Conservation (phyloP, 1,140 invertebrate genomes). For the Drosophila tsacasi region DNA sequence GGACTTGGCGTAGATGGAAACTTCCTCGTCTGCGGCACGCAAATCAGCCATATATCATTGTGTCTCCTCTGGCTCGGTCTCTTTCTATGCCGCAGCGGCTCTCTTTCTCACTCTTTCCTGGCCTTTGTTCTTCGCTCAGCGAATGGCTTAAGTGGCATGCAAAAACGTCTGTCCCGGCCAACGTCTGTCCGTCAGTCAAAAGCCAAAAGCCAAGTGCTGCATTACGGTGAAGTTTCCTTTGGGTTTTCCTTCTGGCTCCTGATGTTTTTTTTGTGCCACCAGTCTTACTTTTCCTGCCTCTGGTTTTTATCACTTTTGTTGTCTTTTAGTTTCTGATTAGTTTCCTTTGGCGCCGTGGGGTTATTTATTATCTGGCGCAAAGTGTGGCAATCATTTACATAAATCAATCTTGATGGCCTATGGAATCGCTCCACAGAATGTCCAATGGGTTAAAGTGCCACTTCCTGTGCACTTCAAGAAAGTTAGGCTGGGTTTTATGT, state of each 20-base stretch:
- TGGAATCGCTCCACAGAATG: constrained; percentile 17
- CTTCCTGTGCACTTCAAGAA: constrained; percentile 19
- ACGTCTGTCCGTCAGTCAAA: constrained; percentile 52
- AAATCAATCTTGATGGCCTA: constrained; percentile 72
- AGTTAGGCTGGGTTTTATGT: neutral
- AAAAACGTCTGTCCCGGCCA: constrained; percentile 59
- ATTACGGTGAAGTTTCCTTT: constrained; percentile 53
- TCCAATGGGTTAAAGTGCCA: constrained; percentile 39
- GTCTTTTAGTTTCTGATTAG: constrained; percentile 63
- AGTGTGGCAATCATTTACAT: constrained; percentile 82
- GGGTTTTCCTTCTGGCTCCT: constrained; percentile 12
- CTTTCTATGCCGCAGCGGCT: constrained; percentile 23
- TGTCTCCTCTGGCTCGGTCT: constrained; percentile 43
- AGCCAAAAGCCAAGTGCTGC: constrained; percentile 57
- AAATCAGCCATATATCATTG: constrained; percentile 82
- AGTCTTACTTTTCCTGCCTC: constrained; percentile 12
- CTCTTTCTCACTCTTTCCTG: neutral
- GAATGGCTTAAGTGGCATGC: constrained; percentile 73
- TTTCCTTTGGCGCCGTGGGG: constrained; percentile 49
- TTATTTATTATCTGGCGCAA: constrained; percentile 80
- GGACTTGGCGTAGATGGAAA: constrained; percentile 37
- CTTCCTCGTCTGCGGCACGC: constrained; percentile 61
- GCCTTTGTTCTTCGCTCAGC: constrained; percentile 32
- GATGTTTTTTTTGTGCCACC: constrained; percentile 5
- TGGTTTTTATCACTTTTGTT: constrained; percentile 71